phyloP scores from a whole-genome alignment of 2,113 vertebrate genomes.

The Trochalopteron elliotii region DNA sequence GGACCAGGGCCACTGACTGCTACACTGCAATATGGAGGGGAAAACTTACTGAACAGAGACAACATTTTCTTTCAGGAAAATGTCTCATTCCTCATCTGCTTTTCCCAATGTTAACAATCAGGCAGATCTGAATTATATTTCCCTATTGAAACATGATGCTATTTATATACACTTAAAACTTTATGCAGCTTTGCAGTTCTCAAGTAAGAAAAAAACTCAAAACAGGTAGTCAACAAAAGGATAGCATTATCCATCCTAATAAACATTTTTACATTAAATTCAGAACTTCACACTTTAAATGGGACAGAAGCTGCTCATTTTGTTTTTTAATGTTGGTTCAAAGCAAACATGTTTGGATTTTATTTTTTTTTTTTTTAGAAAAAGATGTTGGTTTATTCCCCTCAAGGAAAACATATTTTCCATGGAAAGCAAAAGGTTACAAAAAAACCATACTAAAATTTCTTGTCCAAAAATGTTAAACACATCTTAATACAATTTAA shows the following conservation, averaged over 20 bases:
- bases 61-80: not conserved
- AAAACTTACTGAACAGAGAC: not conserved
- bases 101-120: not conserved
- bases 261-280: not conserved
- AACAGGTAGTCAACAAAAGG: not conserved
- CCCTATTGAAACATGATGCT: not conserved
- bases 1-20: not conserved
- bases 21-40: not conserved
- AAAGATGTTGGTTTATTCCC: not conserved
- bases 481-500: not conserved
- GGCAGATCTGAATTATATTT: not conserved
- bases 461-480: not conserved
- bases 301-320: not conserved
- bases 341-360: not conserved
- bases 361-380: not conserved
- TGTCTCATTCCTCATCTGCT: not conserved
- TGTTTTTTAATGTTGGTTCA: not conserved
- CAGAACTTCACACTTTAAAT: not conserved
- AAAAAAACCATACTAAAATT: not conserved
- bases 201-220: not conserved
- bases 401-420: not conserved
- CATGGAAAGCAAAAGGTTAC: not conserved
- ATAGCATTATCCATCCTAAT: not conserved
- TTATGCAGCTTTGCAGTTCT: not conserved
- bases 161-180: not conserved